Conservation (phyloP, 2,113 vertebrate genomes). For the Sceloporus tristichus region DNA sequence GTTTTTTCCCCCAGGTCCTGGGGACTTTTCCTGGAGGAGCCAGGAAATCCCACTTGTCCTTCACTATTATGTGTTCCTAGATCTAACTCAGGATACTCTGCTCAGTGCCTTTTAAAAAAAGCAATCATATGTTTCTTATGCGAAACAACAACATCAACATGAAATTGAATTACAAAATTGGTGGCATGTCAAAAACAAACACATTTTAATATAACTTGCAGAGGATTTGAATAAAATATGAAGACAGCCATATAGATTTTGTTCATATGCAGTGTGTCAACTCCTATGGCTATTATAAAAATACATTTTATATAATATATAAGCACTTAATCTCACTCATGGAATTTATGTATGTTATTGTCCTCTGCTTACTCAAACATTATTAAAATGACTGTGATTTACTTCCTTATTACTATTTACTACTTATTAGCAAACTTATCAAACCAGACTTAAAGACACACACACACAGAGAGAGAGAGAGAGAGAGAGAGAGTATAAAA, state of each 20-base stretch:
- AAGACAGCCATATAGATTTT: conserved; percentile 27
- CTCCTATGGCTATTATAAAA: conserved; percentile 30
- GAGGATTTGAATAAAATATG: neutral
- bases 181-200: conserved; percentile 44
- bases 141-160: neutral
- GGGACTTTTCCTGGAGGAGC: neutral
- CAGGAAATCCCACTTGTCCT: neutral
- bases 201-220: conserved; percentile 27
- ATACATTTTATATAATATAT: conserved; percentile 3
- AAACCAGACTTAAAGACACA: conserved; percentile 44
- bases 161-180: conserved; percentile 56
- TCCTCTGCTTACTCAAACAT: conserved; percentile 55
- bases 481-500: conserved; percentile 69
- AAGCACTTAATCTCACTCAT: conserved; percentile 1
- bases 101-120: conserved; percentile 8
- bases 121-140: conserved; percentile 41
- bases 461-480: conserved; percentile 53
- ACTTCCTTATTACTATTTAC: conserved; percentile 48
- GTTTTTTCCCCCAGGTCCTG: neutral
- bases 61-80: neutral
- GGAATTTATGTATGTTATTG: conserved; percentile 43
- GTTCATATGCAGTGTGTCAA: conserved; percentile 2
- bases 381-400: conserved; percentile 66
- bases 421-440: conserved; percentile 58
- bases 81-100: conserved; percentile 4